phyloP scores from a whole-genome alignment of 2,888 invertebrate genomes.

The Cosmia pyralina region DNA sequence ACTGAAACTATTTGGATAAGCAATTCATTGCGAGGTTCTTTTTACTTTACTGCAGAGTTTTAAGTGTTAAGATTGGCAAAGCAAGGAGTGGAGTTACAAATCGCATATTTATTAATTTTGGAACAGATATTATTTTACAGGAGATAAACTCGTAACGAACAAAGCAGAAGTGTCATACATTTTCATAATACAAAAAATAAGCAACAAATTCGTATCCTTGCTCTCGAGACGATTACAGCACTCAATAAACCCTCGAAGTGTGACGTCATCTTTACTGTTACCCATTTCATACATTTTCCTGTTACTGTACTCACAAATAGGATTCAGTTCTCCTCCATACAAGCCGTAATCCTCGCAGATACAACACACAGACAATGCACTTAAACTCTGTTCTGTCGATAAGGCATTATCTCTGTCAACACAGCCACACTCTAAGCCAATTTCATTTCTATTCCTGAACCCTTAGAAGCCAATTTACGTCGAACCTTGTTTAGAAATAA shows the following conservation, averaged over 20 bases:
- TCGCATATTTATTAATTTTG: not conserved
- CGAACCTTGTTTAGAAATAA: slow-evolving; percentile 60
- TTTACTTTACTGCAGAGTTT: not conserved
- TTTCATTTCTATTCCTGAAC: slow-evolving; percentile 65
- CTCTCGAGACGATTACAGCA: slow-evolving; percentile 30
- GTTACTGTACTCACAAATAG: slow-evolving; percentile 40
- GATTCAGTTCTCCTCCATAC: slow-evolving; percentile 40
- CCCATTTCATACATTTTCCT: slow-evolving; percentile 43
- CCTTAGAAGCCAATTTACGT: slow-evolving; percentile 63
- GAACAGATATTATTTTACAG: no score
- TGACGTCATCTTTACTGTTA: slow-evolving; percentile 33
- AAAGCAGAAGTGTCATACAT: not conserved
- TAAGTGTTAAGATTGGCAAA: not conserved
- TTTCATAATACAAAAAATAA: slow-evolving; percentile 19
- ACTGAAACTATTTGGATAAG: not conserved
- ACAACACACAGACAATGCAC: slow-evolving; percentile 63
- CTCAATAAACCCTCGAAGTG: slow-evolving; percentile 41
- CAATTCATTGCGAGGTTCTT: not conserved
- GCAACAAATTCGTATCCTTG: slow-evolving; percentile 11
- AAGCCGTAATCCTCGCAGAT: slow-evolving; percentile 50
- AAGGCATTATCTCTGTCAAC: slow-evolving; percentile 65
- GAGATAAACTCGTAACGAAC: not conserved
- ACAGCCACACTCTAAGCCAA: slow-evolving; percentile 52
- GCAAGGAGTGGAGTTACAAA: not conserved
- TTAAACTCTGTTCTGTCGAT: slow-evolving; percentile 60